Percentiles rank a stretch among this genome's conserved stretches.
These are phyloP conservation scores for Lomographa bimaculata DNA, from an alignment of 2,888 invertebrate genomes.

Conservation along the genomic window DNA sequence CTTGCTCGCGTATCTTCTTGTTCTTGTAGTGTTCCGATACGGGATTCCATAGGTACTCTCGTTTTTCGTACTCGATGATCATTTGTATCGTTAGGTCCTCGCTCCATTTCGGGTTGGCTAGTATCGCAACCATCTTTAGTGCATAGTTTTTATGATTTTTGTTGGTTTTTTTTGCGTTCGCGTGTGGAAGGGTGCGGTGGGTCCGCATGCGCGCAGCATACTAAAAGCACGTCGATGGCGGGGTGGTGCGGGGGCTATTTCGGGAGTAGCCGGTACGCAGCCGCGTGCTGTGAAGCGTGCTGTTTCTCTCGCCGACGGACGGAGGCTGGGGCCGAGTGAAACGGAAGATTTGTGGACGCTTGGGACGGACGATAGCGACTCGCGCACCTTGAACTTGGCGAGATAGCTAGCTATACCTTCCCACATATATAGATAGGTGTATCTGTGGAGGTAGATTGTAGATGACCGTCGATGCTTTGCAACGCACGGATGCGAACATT, in stretches of 20 bases:
- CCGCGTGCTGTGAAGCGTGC: slow-evolving; percentile 82
- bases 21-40: slow-evolving; percentile 80
- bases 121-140: slow-evolving; percentile 75
- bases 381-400: slow-evolving; percentile 39
- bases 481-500: slow-evolving; percentile 14
- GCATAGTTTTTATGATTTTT: slow-evolving; percentile 57
- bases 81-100: slow-evolving; percentile 79
- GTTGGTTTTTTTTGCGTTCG: slow-evolving; percentile 56
- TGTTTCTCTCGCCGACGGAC: slow-evolving; percentile 76
- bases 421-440: slow-evolving; percentile 11
- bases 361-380: slow-evolving; percentile 35
- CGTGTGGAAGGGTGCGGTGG: slow-evolving; percentile 76
- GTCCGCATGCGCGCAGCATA: slow-evolving; percentile 84
- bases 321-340: slow-evolving; percentile 81
- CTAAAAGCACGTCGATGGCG: slow-evolving; percentile 83
- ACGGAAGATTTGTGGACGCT: slow-evolving; percentile 79
- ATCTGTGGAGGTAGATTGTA: slow-evolving; percentile 11
- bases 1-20: slow-evolving; percentile 78
- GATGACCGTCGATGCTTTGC: slow-evolving; percentile 19
- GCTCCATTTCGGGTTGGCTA: slow-evolving; percentile 81
- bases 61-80: slow-evolving; percentile 79
- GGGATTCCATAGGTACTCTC: slow-evolving; percentile 79
- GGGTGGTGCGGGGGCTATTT: slow-evolving; percentile 75
- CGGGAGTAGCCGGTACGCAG: slow-evolving; percentile 83
- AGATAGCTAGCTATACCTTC: slow-evolving; percentile 11